Evolutionary conservation across 2,888 invertebrate species (phyloP).

Genomic region (Megalurothrips usitatus): DNA sequence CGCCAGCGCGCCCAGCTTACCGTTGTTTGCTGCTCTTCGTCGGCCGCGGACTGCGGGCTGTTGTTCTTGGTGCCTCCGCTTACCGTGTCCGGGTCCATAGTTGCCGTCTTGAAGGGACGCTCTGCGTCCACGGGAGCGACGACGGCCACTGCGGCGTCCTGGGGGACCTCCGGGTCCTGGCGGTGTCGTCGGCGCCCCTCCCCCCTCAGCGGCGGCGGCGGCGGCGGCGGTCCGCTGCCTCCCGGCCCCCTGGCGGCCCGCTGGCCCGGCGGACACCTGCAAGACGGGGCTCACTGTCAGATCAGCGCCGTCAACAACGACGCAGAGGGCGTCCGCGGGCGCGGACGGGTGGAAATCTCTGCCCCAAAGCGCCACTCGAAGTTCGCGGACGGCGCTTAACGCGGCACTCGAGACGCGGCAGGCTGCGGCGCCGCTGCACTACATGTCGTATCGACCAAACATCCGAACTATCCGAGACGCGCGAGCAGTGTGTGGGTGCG

Average conservation of each 20-base stretch:
- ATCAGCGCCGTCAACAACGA: too few relatives aligned
- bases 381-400: too few relatives aligned
- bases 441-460: too few relatives aligned
- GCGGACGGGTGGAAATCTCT: too few relatives aligned
- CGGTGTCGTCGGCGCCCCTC: background rate
- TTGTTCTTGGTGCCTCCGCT: background rate
- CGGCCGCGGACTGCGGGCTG: background rate
- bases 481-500: too few relatives aligned
- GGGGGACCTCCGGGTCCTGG: background rate
- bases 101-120: background rate
- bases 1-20: background rate
- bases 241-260: background rate
- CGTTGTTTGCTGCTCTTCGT: background rate
- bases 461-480: too few relatives aligned
- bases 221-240: background rate
- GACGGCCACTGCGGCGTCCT: background rate
- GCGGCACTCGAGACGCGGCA: too few relatives aligned
- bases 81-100: background rate
- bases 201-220: background rate
- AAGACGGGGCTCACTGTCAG: too few relatives aligned
- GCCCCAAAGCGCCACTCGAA: too few relatives aligned
- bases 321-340: too few relatives aligned
- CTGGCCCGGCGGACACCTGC: too few relatives aligned
- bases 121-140: slow-evolving; percentile 5
- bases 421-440: too few relatives aligned